These are phyloP conservation scores for Trididemnum clinides DNA, from an alignment of 23 tunicate genomes.

Conservation along the genomic window DNA sequence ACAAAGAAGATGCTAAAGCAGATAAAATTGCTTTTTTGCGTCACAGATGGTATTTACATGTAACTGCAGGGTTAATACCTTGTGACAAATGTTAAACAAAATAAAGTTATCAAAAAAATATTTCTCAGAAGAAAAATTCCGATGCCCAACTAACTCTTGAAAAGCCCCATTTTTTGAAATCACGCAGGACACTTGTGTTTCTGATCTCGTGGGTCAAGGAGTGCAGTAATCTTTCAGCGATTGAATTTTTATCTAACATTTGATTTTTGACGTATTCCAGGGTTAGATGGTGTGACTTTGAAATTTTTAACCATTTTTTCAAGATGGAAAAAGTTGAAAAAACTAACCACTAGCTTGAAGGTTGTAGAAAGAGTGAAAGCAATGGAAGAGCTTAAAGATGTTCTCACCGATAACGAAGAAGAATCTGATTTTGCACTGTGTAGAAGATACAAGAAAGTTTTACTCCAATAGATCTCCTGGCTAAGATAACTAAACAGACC, in stretches of 20 bases:
- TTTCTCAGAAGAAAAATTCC: neutral
- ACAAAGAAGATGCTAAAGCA: constrained; percentile 5
- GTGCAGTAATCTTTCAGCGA: neutral
- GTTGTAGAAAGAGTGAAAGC: neutral
- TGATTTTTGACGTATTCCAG: neutral
- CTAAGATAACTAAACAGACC: no score
- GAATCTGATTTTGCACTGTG: neutral
- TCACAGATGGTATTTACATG: neutral
- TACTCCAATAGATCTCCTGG: no score
- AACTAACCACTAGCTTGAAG: neutral
- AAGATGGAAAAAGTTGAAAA: neutral
- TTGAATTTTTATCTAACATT: neutral
- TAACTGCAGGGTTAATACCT: neutral
- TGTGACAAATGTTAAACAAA: no score
- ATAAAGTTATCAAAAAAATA: neutral
- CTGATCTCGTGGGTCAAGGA: neutral
- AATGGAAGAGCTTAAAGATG: no score
- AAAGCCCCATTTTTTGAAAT: neutral
- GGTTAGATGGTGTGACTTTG: neutral
- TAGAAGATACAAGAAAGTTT: no score
- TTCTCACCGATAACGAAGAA: neutral
- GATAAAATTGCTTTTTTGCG: neutral
- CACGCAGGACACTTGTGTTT: neutral
- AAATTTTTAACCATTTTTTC: no score
- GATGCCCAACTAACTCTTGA: neutral